A percentile compares a stretch with the other conserved stretches of the same genome.
These are phyloP conservation scores for Portevinia maculata DNA, from an alignment of 2,888 invertebrate genomes.

Conservation along the genomic window DNA sequence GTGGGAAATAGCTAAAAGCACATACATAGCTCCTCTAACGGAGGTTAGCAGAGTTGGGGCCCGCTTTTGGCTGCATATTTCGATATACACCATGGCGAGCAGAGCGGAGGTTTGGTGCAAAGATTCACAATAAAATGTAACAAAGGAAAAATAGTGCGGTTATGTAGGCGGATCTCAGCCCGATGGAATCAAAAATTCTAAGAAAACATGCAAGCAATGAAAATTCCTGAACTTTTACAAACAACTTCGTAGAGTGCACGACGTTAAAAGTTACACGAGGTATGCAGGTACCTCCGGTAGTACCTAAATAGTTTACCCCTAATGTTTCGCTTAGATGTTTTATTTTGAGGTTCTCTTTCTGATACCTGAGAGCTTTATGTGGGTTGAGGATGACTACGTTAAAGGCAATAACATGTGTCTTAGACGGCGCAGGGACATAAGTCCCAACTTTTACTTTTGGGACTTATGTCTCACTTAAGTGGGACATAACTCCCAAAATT, in stretches of 20 bases:
- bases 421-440: too few species aligned
- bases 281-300: neutral
- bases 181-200: neutral
- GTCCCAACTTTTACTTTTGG: too few species aligned
- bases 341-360: too few species aligned
- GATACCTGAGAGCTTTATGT: too few species aligned
- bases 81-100: constrained; percentile 12
- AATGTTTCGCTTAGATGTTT: too few species aligned
- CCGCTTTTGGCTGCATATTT: constrained; percentile 12
- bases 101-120: neutral
- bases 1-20: neutral
- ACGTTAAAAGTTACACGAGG: neutral
- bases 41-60: neutral
- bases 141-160: constrained; percentile 9
- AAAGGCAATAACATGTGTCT: too few species aligned
- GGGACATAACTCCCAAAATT: too few species aligned
- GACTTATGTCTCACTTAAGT: too few species aligned
- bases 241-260: neutral
- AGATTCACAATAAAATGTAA: constrained; percentile 38
- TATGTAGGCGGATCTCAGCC: neutral
- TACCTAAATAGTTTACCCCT: neutral
- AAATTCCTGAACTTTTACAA: constrained; percentile 22
- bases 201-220: constrained; percentile 35
- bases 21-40: neutral
- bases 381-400: too few species aligned